phyloP scores from a whole-genome alignment of 1,140 invertebrate species.

The Goniozus legneri region DNA sequence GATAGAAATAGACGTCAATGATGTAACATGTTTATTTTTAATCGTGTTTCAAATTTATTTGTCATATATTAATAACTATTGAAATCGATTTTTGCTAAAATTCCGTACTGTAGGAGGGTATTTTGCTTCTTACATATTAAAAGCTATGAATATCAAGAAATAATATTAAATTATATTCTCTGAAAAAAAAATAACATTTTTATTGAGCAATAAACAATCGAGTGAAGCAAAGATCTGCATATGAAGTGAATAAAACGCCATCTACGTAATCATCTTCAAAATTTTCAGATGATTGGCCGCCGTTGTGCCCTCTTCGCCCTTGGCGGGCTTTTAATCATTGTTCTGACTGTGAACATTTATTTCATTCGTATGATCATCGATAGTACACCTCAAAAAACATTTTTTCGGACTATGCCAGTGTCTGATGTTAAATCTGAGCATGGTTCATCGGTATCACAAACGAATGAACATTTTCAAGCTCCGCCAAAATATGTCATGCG shows the following conservation, averaged over 20 bases:
- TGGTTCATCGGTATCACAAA: slow-evolving; percentile 9
- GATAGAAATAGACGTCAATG: background rate
- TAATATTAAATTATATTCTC: background rate
- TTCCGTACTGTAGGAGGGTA: background rate
- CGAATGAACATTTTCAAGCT: slow-evolving; percentile 17
- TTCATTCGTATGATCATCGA: slow-evolving; percentile 49
- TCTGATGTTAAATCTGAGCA: slow-evolving; percentile 21
- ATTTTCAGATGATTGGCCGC: slow-evolving; percentile 46
- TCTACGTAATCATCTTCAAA: background rate
- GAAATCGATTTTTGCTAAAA: too few relatives aligned
- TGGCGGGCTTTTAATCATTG: slow-evolving; percentile 42
- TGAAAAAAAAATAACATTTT: background rate
- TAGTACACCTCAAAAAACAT: slow-evolving; percentile 33
- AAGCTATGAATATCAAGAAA: background rate
- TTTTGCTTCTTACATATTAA: background rate
- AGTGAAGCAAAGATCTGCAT: background rate
- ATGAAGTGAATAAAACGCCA: background rate
- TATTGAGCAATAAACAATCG: background rate
- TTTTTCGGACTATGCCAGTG: slow-evolving; percentile 21
- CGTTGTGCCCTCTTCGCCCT: slow-evolving; percentile 41
- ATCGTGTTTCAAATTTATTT: background rate
- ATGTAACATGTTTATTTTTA: background rate
- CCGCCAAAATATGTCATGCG: slow-evolving; percentile 19
- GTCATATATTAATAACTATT: background rate
- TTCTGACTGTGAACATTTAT: slow-evolving; percentile 42